Conservation (phyloP, 2,888 invertebrate species). For the Chironomus riparius region DNA sequence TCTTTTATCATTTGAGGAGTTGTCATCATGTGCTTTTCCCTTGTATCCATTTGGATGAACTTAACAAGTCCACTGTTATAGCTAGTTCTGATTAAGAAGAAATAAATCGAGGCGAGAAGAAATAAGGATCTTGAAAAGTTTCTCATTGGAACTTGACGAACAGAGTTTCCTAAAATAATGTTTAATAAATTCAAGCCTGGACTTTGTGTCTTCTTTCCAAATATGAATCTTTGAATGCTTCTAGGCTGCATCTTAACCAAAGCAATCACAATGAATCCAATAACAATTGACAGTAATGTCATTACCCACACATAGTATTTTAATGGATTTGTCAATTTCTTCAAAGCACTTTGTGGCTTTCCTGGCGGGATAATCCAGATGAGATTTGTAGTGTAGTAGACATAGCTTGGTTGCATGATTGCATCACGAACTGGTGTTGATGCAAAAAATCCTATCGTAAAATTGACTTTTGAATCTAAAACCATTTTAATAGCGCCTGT, state of each 20-base stretch:
- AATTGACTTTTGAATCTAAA: slow-evolving; percentile 19
- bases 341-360: background rate
- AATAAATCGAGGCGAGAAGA: background rate
- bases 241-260: background rate
- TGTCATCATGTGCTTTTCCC: background rate
- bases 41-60: background rate
- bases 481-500: slow-evolving; percentile 28
- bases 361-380: slow-evolving; percentile 23
- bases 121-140: slow-evolving; percentile 25
- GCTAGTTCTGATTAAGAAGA: background rate
- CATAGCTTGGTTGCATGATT: background rate
- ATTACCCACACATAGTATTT: slow-evolving; percentile 2
- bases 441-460: slow-evolving; percentile 18
- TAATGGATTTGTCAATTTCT: slow-evolving; percentile 25
- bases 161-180: slow-evolving; percentile 2
- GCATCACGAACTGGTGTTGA: background rate
- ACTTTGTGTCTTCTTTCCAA: slow-evolving; percentile 7
- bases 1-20: background rate
- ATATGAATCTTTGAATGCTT: background rate
- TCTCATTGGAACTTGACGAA: background rate
- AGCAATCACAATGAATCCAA: background rate
- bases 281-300: background rate
- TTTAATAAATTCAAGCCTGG: slow-evolving; percentile 19
- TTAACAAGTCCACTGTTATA: slow-evolving; percentile 13
- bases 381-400: slow-evolving; percentile 14